Evolutionary conservation across 2,113 vertebrate species (phyloP).

Genomic region (Collichthys lucidus): DNA sequence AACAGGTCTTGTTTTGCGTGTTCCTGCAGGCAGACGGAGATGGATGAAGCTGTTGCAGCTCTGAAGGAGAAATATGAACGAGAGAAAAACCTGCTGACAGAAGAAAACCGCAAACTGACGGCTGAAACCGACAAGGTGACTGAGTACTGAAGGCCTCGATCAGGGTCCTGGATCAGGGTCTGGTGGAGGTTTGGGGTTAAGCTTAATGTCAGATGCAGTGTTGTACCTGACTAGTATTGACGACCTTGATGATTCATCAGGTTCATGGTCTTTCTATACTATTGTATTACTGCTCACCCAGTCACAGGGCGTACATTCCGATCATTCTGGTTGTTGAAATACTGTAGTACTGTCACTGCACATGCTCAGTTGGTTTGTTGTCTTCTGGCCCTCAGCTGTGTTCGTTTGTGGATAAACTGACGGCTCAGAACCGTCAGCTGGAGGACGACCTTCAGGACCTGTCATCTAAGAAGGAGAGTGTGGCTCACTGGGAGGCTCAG

Average conservation of each 20-base stretch:
- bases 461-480: conserved; percentile 94
- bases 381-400: conserved; percentile 84
- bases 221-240: neutral
- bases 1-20: neutral
- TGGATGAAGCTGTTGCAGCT: conserved; percentile 89
- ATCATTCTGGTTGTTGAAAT: neutral
- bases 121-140: conserved; percentile 92
- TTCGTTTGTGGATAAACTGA: conserved; percentile 93
- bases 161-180: too few species aligned
- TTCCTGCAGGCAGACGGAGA: conserved; percentile 87
- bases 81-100: conserved; percentile 88
- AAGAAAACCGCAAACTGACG: conserved; percentile 92
- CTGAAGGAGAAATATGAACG: conserved; percentile 92
- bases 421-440: conserved; percentile 92
- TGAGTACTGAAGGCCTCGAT: neutral
- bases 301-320: too few species aligned
- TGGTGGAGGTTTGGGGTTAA: neutral
- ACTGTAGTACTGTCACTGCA: neutral
- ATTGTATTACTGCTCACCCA: too few species aligned
- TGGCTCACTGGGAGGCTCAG: conserved; percentile 98
- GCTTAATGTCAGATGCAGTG: neutral
- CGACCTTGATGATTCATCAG: too few species aligned
- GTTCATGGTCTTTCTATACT: too few species aligned
- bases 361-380: neutral
- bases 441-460: conserved; percentile 95